phyloP scores from a whole-genome alignment of 2,888 invertebrate genomes.

The Callyntrura sp. region DNA sequence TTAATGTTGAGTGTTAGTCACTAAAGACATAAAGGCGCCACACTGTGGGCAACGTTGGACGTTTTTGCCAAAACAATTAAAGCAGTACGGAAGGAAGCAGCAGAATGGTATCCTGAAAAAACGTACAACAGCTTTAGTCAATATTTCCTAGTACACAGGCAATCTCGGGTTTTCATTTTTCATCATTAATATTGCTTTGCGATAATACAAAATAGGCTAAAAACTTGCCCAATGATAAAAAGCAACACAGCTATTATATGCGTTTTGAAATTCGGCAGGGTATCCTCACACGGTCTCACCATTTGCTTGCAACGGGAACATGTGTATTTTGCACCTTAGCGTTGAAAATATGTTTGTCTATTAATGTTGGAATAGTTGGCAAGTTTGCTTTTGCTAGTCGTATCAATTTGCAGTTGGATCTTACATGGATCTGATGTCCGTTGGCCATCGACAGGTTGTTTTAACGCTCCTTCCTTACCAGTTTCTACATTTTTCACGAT shows the following conservation, averaged over 20 bases:
- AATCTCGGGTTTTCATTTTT: conserved; percentile 5
- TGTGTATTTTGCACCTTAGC: too few species aligned
- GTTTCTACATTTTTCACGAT: too few species aligned
- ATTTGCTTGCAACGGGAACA: conserved; percentile 33
- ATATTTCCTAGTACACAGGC: too few species aligned
- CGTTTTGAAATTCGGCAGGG: conserved; percentile 15
- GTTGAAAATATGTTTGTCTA: too few species aligned
- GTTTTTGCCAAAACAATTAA: conserved; percentile 59
- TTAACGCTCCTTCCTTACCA: too few species aligned
- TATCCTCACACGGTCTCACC: conserved; percentile 26
- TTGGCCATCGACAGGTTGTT: too few species aligned
- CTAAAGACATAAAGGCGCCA: conserved; percentile 39
- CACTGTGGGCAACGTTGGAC: conserved; percentile 71
- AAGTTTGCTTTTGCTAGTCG: too few species aligned
- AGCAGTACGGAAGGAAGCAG: conserved; percentile 65
- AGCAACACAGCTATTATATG: conserved; percentile 35
- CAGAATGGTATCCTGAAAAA: conserved; percentile 60
- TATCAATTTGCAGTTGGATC: too few species aligned
- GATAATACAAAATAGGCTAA: too few species aligned
- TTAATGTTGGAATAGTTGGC: too few species aligned
- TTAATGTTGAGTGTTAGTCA: too few species aligned
- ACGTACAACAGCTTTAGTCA: background rate
- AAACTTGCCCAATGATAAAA: conserved; percentile 55
- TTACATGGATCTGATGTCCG: too few species aligned
- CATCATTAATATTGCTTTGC: background rate